Base-by-base conservation (phyloP, 2,888 invertebrate species). In the Lasioglossum villosulum region DNA sequence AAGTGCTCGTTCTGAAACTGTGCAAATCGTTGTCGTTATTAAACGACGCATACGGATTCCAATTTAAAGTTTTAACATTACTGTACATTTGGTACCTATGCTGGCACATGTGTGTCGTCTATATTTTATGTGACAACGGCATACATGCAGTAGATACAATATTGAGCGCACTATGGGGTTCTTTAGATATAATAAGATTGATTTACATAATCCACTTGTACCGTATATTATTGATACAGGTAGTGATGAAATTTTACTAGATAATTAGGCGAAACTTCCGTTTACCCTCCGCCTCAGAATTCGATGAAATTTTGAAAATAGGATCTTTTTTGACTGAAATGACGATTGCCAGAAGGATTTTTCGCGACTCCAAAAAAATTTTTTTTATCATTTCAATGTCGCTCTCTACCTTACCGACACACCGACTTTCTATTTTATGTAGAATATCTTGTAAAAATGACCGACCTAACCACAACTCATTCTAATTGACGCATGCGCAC, bases 51-150 rank as follows among this genome's bases (percentile, higher is more conserved):
- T 87, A 84, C 27, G 80, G 73, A 59, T 79, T 79, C 37, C 80
- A 80, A 34, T 84, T 84, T 16, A 79, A 56, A 48, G 30, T 84
- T 14, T 34, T 87, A 63, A 27, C 78, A 14, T 37, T 56, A 19
- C 2, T 80, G 6, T 86, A 87, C 6, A 72, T 82, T 16, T 19
- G 27, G n/a, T 82, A 82, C 34, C 6, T 78, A 2, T 87, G 87
- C 27, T 10, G 84, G 14, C 74, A 87, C 23, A 27, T 84, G 4
- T 78, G 59, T 19, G n/a, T 82, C 6, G 39, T 87, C 10, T 87
- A 87, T 12, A 34, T 5, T 0, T 19, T 72, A 19, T 27, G 16
- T 14, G 16, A 63, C 16, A n/a, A n/a, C 3, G 0, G 1, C 2
- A 0, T 23, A 8, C 42, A 87, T 30, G 2, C 14, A 23, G 23